These are phyloP conservation scores for Cephus pygmeus DNA, from an alignment of 2,888 invertebrate species.

Conservation along the genomic window DNA sequence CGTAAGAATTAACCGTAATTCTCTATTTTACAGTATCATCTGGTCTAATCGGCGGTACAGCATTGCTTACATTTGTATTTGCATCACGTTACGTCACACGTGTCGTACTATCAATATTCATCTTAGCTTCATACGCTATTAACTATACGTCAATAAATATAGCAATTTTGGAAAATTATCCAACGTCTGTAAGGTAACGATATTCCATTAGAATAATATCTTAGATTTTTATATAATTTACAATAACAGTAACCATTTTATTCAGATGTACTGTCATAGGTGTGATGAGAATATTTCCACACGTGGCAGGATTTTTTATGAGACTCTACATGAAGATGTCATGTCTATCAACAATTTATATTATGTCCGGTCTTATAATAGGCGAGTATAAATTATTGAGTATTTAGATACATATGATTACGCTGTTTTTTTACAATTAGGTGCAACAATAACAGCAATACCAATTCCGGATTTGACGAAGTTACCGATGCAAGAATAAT, in stretches of 20 bases:
- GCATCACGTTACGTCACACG: conserved; percentile 18
- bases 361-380: conserved; percentile 35
- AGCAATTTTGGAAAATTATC: conserved; percentile 47
- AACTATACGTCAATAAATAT: conserved; percentile 37
- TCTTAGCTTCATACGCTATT: conserved; percentile 42
- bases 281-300: conserved; percentile 40
- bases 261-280: conserved; percentile 46
- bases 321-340: conserved; percentile 31
- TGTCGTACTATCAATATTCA: conserved; percentile 32
- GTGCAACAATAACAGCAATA: conserved; percentile 34
- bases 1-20: background rate
- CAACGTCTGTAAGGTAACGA: conserved; percentile 44
- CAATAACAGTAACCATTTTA: conserved; percentile 8
- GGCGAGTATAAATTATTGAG: conserved; percentile 25
- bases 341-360: conserved; percentile 34
- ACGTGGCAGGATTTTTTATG: conserved; percentile 34
- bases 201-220: background rate
- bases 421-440: conserved; percentile 26
- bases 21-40: conserved; percentile 34
- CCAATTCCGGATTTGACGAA: conserved; percentile 43
- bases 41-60: conserved; percentile 37
- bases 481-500: conserved; percentile 43
- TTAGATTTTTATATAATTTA: background rate
- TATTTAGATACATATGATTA: background rate
- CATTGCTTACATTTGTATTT: conserved; percentile 34